Evolutionary conservation across 2,113 vertebrate genomes (phyloP).

Genomic region (Oostethus manadensis): DNA sequence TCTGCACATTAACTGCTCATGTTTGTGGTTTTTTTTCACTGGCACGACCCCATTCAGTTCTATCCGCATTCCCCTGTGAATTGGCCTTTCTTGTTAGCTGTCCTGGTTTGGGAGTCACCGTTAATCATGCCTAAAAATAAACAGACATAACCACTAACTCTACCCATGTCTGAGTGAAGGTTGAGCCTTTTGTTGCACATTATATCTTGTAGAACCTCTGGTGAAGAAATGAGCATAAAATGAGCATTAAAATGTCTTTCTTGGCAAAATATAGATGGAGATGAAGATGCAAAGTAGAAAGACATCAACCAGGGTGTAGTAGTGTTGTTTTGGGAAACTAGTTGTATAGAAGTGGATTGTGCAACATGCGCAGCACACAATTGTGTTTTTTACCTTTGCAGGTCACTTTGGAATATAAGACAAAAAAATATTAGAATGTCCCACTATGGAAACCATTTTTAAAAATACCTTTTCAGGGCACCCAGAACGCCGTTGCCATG

Average conservation of each 20-base stretch:
- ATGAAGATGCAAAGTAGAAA: neutral
- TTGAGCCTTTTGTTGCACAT: neutral
- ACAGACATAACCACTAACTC: neutral
- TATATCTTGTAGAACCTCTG: neutral
- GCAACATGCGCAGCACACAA: neutral
- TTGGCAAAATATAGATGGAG: neutral
- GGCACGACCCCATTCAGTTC: constrained; percentile 54
- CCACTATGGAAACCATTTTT: too few species aligned
- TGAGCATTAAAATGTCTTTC: neutral
- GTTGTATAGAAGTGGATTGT: neutral
- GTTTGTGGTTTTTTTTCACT: constrained; percentile 1
- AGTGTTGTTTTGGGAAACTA: neutral
- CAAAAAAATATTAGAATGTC: too few species aligned
- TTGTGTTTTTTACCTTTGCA: neutral
- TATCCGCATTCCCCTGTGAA: constrained; percentile 30
- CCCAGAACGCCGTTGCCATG: too few species aligned
- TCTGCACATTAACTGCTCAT: constrained; percentile 8
- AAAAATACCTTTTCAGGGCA: too few species aligned
- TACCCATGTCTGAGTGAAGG: too few species aligned
- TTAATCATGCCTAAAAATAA: constrained; percentile 59
- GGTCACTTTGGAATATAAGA: too few species aligned
- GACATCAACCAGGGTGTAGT: neutral
- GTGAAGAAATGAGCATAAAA: too few species aligned
- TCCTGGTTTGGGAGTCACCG: constrained; percentile 54
- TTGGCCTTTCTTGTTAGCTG: constrained; percentile 37